Base-by-base conservation (phyloP, 2,888 invertebrate genomes). In the Nudaria mundana region DNA sequence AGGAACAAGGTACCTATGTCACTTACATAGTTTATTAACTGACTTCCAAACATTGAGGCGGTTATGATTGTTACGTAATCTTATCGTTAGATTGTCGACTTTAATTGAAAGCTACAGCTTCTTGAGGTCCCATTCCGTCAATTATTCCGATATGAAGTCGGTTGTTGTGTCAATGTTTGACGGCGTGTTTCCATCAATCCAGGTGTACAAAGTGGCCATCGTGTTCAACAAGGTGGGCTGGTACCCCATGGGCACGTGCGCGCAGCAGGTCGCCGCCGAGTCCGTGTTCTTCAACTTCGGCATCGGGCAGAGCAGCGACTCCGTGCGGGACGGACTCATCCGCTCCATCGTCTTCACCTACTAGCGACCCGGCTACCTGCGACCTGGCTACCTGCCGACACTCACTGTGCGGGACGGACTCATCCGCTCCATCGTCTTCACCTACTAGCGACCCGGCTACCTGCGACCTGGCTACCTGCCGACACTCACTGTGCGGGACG, bases 181-280 rank as follows among this genome's bases (percentile, higher is more conserved):
- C n/a, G n/a, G n/a, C n/a, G n/a, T n/a, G n/a, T n/a, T n/a, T n/a
- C n/a, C n/a, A n/a, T n/a, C n/a, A n/a, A n/a, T 13, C 32, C 77
- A 94, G 92, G 91, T 93, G 37, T 96, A 95, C 77, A 93, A 94
- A 74, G 93, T 96, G 56, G 95, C 94, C 33, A 94, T 95, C 15
- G 94, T 94, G 28, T 92, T 95, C 80, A 95, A 95, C 81, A 95
- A 94, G 71, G 90, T 91, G 48, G 95, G 95, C 8, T 93, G 93
- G 91, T 96, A 96, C 80, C 95, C 95, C 4, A 92, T 94, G 89
- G 95, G 94, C 48, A 91, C 91, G 3, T 94, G 94, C 69, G 91
- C 92, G 0, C 91, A 91, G 57, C 91, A 92, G 39, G 92, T 93
- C 18, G 88, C 90, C 4, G 92, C 93, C 30, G 93, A 94, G 69